Evolutionary conservation across 2,888 invertebrate species (phyloP).

Genomic region (Serripes groenlandicus): DNA sequence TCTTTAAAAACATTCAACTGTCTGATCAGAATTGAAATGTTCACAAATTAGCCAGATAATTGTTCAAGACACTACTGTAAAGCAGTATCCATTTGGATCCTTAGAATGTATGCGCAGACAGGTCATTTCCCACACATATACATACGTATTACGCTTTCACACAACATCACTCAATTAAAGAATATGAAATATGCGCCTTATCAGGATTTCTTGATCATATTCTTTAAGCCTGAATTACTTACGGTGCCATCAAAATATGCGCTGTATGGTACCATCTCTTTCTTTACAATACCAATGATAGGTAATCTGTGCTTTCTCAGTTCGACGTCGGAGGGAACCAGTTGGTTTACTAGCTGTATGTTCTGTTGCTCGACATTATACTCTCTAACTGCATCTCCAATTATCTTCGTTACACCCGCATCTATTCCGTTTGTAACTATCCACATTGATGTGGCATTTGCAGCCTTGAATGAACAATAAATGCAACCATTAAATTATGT

Average conservation of each 20-base stretch:
- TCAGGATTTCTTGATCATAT: no score
- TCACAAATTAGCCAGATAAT: no score
- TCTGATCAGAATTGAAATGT: no score
- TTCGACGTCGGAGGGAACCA: conserved; percentile 44
- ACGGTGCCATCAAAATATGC: conserved; percentile 72
- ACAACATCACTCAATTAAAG: no score
- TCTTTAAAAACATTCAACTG: no score
- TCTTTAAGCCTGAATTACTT: conserved; percentile 36
- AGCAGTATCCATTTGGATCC: no score
- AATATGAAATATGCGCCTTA: no score
- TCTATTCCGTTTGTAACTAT: conserved; percentile 85
- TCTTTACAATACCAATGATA: conserved; percentile 81
- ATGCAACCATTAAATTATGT: no score
- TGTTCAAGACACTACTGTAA: no score
- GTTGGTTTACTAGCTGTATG: conserved; percentile 58
- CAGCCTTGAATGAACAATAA: conserved; percentile 81
- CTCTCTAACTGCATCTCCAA: conserved; percentile 84
- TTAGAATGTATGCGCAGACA: no score
- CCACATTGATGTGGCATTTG: conserved; percentile 85
- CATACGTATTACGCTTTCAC: no score
- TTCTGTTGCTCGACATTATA: conserved; percentile 76
- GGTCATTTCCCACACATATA: no score
- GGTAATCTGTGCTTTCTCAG: conserved; percentile 74
- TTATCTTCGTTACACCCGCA: conserved; percentile 82
- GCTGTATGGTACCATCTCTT: conserved; percentile 67